Percentiles rank a stretch among this genome's conserved stretches.
Evolutionary conservation across 2,113 vertebrate species (phyloP).

Genomic region (Gallinago undulata): DNA sequence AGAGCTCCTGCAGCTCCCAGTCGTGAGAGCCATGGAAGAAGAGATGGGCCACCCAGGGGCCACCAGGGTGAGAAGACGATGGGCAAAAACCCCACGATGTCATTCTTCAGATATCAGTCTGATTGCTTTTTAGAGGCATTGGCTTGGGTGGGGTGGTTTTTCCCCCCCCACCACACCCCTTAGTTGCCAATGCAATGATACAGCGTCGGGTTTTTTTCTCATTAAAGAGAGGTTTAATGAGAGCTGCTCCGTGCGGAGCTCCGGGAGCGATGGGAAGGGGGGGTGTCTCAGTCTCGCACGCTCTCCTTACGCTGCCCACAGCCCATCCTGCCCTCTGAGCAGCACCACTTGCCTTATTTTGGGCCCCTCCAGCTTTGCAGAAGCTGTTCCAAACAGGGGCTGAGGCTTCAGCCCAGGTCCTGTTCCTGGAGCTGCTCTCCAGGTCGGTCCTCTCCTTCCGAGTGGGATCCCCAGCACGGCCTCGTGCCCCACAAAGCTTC

Average conservation of each 20-base stretch:
- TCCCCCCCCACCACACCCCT: no score
- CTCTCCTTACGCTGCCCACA: fast-evolving
- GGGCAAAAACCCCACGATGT: neutral
- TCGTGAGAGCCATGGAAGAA: fast-evolving
- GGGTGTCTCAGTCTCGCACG: neutral
- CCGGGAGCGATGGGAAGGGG: neutral
- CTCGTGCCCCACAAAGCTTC: neutral
- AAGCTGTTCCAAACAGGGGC: neutral
- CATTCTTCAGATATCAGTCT: neutral
- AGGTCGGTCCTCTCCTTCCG: no score
- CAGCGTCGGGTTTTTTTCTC: fast-evolving
- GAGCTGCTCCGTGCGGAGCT: neutral
- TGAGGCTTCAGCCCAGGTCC: neutral
- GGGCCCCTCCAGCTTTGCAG: neutral
- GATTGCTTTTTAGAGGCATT: neutral
- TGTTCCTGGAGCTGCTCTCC: neutral
- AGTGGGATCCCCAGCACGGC: neutral
- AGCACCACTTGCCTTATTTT: neutral
- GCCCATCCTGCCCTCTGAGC: neutral
- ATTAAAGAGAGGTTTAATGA: neutral
- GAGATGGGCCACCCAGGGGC: no score
- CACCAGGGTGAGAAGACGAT: neutral
- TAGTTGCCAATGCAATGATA: neutral
- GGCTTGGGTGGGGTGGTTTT: no score
- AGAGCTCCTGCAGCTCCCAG: neutral